These are phyloP conservation scores for Sardina pilchardus DNA, from an alignment of 2,113 vertebrate species.

Conservation along the genomic window DNA sequence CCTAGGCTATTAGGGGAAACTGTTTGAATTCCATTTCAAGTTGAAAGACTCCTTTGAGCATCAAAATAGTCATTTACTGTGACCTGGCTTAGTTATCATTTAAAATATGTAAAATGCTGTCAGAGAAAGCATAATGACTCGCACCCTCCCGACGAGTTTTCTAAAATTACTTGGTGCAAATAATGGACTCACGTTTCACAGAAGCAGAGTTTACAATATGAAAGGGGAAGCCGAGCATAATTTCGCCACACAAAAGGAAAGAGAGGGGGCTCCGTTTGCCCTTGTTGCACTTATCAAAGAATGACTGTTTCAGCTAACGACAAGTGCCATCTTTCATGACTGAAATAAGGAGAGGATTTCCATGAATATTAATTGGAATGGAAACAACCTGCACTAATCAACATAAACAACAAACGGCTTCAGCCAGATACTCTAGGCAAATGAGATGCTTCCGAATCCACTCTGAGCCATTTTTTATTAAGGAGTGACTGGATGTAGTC, in stretches of 20 bases:
- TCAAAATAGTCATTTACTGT: constrained; percentile 42
- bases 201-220: constrained; percentile 3
- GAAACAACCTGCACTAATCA: background rate
- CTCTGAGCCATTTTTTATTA: background rate
- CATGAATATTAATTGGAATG: constrained; percentile 13
- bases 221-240: constrained; percentile 4
- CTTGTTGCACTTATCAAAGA: constrained; percentile 10
- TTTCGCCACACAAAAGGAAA: background rate
- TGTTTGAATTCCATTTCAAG: constrained; percentile 42
- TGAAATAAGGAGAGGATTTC: background rate
- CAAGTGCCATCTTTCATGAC: constrained; percentile 8
- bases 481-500: background rate
- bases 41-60: constrained; percentile 43
- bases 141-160: background rate
- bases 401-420: background rate
- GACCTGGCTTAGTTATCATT: constrained; percentile 36
- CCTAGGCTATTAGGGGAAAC: constrained; percentile 39
- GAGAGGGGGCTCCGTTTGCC: background rate
- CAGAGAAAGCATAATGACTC: constrained; percentile 2
- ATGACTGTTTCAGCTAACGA: constrained; percentile 1
- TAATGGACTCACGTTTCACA: background rate
- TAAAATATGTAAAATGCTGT: constrained; percentile 35
- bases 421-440: background rate
- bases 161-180: constrained; percentile 6
- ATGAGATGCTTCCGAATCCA: background rate